Conservation (phyloP, 2,113 vertebrate species). For the Erythrocercus mccallii region DNA sequence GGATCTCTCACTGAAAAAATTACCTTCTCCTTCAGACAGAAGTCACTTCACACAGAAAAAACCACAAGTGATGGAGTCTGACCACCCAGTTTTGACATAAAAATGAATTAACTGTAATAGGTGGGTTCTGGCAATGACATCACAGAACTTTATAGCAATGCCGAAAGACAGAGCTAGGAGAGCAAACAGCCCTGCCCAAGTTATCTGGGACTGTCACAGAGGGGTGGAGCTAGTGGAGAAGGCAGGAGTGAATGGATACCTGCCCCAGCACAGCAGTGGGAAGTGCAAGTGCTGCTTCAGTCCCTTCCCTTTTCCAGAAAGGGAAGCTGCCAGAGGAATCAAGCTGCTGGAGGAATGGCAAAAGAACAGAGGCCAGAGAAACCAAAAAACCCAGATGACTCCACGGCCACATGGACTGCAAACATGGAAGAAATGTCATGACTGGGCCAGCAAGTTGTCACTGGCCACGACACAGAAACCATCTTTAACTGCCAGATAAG, state of each 20-base stretch:
- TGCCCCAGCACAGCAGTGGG: neutral
- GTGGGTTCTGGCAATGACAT: neutral
- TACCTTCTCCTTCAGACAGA: conserved; percentile 26
- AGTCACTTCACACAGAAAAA: neutral
- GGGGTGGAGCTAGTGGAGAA: neutral
- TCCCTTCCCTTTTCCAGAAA: neutral
- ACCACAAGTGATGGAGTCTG: conserved; percentile 3
- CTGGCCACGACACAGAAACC: neutral
- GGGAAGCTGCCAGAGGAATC: neutral
- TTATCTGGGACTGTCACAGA: neutral
- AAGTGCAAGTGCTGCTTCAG: neutral
- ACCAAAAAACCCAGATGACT: neutral
- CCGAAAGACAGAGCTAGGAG: neutral
- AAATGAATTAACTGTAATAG: neutral
- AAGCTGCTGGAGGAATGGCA: neutral
- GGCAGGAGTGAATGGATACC: neutral
- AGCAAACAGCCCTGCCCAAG: neutral
- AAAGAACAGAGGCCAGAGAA: neutral
- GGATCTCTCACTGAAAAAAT: conserved; percentile 29
- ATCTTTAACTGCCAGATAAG: neutral
- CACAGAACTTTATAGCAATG: neutral
- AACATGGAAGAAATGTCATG: neutral
- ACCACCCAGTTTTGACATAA: neutral
- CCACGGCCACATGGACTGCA: neutral
- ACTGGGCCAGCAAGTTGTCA: neutral